Percentiles rank a stretch among this genome's conserved stretches.
phyloP scores from a whole-genome alignment of 2,888 invertebrate genomes.

The Corythucha ciliata region DNA sequence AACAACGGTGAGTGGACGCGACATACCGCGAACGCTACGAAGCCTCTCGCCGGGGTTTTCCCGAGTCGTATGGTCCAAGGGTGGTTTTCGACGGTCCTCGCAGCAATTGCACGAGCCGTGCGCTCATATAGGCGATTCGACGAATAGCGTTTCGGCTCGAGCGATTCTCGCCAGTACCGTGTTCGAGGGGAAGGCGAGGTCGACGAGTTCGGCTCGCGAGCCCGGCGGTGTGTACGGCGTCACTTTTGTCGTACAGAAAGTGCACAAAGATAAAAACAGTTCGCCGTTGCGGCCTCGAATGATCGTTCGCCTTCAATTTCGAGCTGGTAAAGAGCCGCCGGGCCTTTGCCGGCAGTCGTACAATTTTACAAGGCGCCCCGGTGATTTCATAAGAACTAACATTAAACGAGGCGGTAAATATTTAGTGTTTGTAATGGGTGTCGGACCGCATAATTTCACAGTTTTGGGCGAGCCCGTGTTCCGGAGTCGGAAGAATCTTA shows the following conservation, averaged over 20 bases:
- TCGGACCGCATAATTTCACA: constrained; percentile 50
- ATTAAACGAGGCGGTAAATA: constrained; percentile 50
- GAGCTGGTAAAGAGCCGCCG: constrained; percentile 40
- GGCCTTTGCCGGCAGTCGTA: constrained; percentile 34
- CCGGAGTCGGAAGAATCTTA: constrained; percentile 38
- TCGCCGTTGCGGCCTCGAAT: constrained; percentile 26
- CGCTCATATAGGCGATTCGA: constrained; percentile 36
- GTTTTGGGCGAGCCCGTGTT: constrained; percentile 49
- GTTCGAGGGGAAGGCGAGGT: constrained; percentile 55
- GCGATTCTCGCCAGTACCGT: constrained; percentile 57
- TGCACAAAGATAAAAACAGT: constrained; percentile 49
- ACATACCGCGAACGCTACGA: not conserved
- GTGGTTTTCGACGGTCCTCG: constrained; percentile 21
- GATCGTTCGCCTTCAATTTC: constrained; percentile 47
- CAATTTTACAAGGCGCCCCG: constrained; percentile 32
- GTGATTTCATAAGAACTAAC: constrained; percentile 47
- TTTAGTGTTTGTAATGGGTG: constrained; percentile 51
- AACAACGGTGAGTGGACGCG: not conserved
- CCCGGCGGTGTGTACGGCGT: constrained; percentile 52
- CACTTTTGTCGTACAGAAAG: constrained; percentile 55
- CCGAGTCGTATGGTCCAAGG: too few species aligned
- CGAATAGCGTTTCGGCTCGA: constrained; percentile 51
- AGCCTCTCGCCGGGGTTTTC: constrained; percentile 23
- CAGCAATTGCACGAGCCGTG: constrained; percentile 27
- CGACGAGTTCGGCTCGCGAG: constrained; percentile 50